phyloP scores from a whole-genome alignment of 2,888 invertebrate species.

The Gerris lacustris region DNA sequence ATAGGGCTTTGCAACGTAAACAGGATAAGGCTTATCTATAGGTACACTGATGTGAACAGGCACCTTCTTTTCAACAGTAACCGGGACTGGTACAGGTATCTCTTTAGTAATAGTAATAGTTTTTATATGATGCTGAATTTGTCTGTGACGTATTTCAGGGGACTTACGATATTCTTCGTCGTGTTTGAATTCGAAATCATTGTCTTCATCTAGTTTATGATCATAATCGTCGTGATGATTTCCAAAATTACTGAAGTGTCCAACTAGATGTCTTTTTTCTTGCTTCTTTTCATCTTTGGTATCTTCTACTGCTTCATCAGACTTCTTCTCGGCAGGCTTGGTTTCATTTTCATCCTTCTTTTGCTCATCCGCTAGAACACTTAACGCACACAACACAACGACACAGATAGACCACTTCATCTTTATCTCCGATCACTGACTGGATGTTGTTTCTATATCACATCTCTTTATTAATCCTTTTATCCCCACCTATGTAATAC shows the following conservation, averaged over 20 bases:
- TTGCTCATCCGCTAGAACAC: neutral
- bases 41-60: slow-evolving; percentile 37
- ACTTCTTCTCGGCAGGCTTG: no score
- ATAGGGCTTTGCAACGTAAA: slow-evolving; percentile 43
- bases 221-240: neutral
- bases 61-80: slow-evolving; percentile 41
- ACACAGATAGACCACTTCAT: slow-evolving; percentile 10
- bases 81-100: slow-evolving; percentile 51
- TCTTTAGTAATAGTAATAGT: slow-evolving; percentile 59
- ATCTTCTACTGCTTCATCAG: no score
- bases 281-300: neutral
- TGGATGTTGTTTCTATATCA: neutral
- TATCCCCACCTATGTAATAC: neutral
- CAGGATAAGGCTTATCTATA: slow-evolving; percentile 39
- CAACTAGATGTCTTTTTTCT: neutral
- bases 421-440: neutral
- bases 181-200: neutral
- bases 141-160: slow-evolving; percentile 31
- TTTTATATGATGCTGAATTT: slow-evolving; percentile 50
- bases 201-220: neutral
- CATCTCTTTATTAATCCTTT: neutral
- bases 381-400: slow-evolving; percentile 1
- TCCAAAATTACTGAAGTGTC: neutral
- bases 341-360: neutral
- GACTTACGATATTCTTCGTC: neutral